phyloP scores from a whole-genome alignment of 2,797 vertebrate species.

The Sebastes jordani region DNA sequence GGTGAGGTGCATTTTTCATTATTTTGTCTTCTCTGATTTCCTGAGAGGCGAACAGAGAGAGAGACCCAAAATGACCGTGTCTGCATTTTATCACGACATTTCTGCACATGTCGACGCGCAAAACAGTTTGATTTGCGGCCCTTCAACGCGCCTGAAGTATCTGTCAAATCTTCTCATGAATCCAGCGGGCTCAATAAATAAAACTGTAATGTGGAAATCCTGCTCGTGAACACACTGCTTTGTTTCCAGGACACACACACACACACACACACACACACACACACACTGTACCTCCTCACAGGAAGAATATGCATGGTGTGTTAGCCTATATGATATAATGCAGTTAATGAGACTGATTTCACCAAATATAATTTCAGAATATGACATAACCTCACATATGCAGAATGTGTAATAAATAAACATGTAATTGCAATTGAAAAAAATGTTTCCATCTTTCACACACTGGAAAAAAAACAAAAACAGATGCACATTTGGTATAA shows the following conservation, averaged over 20 bases:
- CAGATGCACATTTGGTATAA: background rate
- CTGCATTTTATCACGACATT: constrained; percentile 1
- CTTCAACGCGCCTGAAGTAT: constrained; percentile 31
- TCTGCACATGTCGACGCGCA: constrained; percentile 11
- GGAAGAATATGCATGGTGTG: too few relatives aligned
- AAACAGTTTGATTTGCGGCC: constrained; percentile 48
- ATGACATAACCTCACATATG: background rate
- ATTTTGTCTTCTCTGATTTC: background rate
- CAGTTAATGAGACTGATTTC: constrained; percentile 14
- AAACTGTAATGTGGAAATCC: constrained; percentile 50
- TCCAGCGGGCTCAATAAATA: constrained; percentile 59
- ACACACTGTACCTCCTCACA: background rate
- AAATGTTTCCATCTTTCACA: background rate
- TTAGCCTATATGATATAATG: constrained; percentile 2
- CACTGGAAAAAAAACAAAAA: constrained; percentile 2
- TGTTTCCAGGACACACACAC: constrained; percentile 40
- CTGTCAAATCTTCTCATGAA: constrained; percentile 52
- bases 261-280: constrained; percentile 38
- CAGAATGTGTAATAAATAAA: background rate
- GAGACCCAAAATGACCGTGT: background rate
- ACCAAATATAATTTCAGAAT: background rate
- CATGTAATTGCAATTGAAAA: background rate
- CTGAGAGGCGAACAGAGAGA: background rate
- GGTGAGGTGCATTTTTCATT: background rate
- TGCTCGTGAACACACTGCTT: constrained; percentile 34